These are phyloP conservation scores for Perizoma affinitatum DNA, from an alignment of 2,888 invertebrate species.

Conservation along the genomic window DNA sequence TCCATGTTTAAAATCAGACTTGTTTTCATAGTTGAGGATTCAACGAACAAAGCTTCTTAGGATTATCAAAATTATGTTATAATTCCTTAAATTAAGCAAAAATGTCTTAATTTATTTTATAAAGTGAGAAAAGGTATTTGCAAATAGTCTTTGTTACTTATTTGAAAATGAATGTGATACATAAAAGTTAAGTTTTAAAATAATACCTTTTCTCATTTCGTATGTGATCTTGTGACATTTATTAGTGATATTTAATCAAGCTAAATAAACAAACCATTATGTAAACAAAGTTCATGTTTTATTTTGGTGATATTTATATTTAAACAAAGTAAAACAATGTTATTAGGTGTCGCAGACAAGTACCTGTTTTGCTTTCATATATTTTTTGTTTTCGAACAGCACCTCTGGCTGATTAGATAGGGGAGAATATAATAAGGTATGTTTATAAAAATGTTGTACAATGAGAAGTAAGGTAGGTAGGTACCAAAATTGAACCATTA, in stretches of 20 bases:
- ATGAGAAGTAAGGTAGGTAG: too few species aligned
- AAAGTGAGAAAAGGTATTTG: constrained; percentile 67
- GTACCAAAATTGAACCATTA: too few species aligned
- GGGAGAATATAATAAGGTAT: too few species aligned
- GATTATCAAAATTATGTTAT: neutral
- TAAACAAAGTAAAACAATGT: too few species aligned
- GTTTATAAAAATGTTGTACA: too few species aligned
- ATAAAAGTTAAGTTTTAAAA: constrained; percentile 31
- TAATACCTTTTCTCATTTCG: constrained; percentile 68
- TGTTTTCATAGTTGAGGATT: neutral
- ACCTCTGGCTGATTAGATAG: too few species aligned
- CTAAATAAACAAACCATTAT: constrained; percentile 56
- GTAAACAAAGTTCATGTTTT: constrained; percentile 24
- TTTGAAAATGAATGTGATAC: constrained; percentile 39
- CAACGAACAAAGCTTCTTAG: constrained; percentile 7
- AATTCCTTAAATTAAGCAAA: constrained; percentile 15
- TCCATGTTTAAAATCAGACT: too few species aligned
- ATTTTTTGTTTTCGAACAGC: too few species aligned
- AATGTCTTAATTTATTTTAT: constrained; percentile 39
- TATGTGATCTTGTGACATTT: constrained; percentile 56
- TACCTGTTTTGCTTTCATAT: too few species aligned
- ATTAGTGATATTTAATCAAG: constrained; percentile 51
- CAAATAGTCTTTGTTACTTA: constrained; percentile 36
- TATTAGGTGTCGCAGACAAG: too few species aligned
- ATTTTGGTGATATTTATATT: neutral